A percentile compares a stretch with the other conserved stretches of the same genome.
These are phyloP conservation scores for Chauna torquata DNA, from an alignment of 2,113 vertebrate genomes.

Conservation along the genomic window DNA sequence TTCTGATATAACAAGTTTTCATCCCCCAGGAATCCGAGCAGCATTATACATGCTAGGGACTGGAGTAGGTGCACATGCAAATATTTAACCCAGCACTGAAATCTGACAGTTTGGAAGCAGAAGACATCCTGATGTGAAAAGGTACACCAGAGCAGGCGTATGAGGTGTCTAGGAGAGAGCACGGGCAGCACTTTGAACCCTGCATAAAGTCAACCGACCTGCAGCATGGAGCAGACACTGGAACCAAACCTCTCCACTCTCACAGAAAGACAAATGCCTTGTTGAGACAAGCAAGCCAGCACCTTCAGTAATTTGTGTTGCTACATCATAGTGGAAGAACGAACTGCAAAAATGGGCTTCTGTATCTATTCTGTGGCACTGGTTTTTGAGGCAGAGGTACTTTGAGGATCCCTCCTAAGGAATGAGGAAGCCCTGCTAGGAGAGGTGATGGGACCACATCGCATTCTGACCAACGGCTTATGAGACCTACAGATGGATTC, in stretches of 20 bases:
- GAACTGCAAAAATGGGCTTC: background rate
- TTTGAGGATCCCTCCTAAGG: background rate
- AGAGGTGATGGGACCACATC: background rate
- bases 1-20: background rate
- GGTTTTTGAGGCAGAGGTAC: background rate
- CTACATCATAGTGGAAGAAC: background rate
- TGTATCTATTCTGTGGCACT: background rate
- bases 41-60: background rate
- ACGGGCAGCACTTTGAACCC: background rate
- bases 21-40: background rate
- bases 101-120: background rate
- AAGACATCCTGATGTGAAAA: background rate
- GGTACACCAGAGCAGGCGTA: background rate
- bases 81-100: background rate
- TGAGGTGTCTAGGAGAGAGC: background rate
- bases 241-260: background rate
- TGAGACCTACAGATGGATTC: background rate
- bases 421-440: background rate
- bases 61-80: background rate
- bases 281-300: background rate
- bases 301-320: background rate
- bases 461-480: background rate
- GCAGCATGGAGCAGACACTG: background rate
- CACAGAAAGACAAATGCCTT: background rate
- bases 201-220: background rate